These are phyloP conservation scores for Odontomachus brunneus DNA, from an alignment of 1,140 invertebrate genomes.

Conservation along the genomic window DNA sequence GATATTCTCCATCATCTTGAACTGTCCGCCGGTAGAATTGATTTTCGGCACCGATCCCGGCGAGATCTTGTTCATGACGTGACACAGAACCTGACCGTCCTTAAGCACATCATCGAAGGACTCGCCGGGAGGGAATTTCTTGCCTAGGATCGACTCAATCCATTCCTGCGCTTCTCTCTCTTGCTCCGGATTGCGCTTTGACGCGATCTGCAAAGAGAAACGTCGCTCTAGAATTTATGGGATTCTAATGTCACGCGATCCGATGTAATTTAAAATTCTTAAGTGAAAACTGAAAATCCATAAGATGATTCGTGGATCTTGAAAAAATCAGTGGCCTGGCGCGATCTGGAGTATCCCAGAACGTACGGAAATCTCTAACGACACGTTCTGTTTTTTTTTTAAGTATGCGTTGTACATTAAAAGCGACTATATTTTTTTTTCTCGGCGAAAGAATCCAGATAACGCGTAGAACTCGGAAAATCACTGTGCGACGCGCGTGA, in stretches of 20 bases:
- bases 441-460: not conserved
- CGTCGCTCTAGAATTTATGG: no score
- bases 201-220: slow-evolving; percentile 88
- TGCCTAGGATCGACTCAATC: slow-evolving; percentile 94
- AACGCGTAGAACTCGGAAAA: not conserved
- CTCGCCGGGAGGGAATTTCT: slow-evolving; percentile 89
- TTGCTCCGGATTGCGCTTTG: slow-evolving; percentile 93
- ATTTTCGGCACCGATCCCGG: slow-evolving; percentile 94
- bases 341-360: no score
- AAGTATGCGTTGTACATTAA: not conserved
- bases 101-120: slow-evolving; percentile 92
- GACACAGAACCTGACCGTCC: slow-evolving; percentile 93
- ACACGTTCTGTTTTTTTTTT: not conserved
- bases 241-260: not conserved
- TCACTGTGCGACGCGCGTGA: slow-evolving; percentile 27
- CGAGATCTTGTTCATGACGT: slow-evolving; percentile 94
- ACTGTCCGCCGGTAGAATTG: slow-evolving; percentile 94
- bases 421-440: not conserved
- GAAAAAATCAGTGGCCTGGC: no score
- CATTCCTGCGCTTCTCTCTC: slow-evolving; percentile 94
- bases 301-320: no score
- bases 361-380: no score
- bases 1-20: slow-evolving; percentile 98
- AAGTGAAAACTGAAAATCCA: no score
- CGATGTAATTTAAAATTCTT: no score